phyloP scores from a whole-genome alignment of 2,888 invertebrate species.

The Hirtodrosophila duncani region DNA sequence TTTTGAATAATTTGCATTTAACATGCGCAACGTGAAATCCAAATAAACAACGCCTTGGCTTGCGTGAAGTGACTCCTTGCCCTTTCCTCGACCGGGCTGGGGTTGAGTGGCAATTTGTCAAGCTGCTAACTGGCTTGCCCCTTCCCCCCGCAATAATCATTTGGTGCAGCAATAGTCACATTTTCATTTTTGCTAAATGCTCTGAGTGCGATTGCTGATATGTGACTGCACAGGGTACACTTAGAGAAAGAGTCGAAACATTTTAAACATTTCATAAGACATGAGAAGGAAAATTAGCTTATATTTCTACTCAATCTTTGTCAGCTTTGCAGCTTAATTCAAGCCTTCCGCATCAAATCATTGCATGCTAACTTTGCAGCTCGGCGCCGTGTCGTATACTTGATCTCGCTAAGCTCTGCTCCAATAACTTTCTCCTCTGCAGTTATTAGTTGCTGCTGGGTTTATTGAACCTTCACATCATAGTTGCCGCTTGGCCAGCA shows the following conservation, averaged over 20 bases:
- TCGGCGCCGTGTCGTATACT: constrained; percentile 19
- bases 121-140: constrained; percentile 65
- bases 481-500: constrained; percentile 11
- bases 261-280: no score
- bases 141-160: constrained; percentile 61
- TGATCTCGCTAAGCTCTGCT: constrained; percentile 16
- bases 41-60: constrained; percentile 63
- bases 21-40: constrained; percentile 69
- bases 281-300: no score
- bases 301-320: no score
- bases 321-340: no score
- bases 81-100: constrained; percentile 5
- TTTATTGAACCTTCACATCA: constrained; percentile 41
- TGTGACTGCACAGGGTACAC: no score
- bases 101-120: constrained; percentile 68
- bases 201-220: constrained; percentile 64
- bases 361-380: background rate
- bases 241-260: no score
- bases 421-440: constrained; percentile 45
- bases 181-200: constrained; percentile 65
- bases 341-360: no score
- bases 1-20: constrained; percentile 72
- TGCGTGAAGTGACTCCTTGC: constrained; percentile 1
- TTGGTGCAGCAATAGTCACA: constrained; percentile 70
- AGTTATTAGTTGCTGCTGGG: constrained; percentile 42